Percentiles rank a stretch among this genome's conserved stretches.
These are phyloP conservation scores for Notoglanidium macrostoma DNA, from an alignment of 2,797 vertebrate genomes.

Conservation along the genomic window DNA sequence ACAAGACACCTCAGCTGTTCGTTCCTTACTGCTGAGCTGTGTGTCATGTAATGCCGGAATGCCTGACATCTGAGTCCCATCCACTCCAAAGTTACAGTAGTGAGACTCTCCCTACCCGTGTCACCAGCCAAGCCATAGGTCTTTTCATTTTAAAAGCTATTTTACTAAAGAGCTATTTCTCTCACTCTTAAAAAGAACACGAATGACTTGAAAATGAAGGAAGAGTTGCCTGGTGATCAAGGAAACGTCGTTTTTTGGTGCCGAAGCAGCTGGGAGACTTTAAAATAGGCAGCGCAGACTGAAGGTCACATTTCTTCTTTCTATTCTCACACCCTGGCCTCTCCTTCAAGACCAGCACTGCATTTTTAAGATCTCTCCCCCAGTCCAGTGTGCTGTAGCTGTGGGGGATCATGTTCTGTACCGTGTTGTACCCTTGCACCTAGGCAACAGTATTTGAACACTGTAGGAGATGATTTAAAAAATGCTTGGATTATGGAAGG, in stretches of 20 bases:
- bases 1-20: conserved; percentile 86
- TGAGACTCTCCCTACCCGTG: conserved; percentile 15
- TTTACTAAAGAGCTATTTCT: neutral
- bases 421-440: conserved; percentile 12
- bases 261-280: conserved; percentile 54
- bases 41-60: conserved; percentile 79
- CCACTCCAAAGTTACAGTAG: conserved; percentile 45
- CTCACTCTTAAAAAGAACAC: neutral
- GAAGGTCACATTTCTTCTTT: conserved; percentile 75
- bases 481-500: neutral
- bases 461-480: conserved; percentile 31
- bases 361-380: conserved; percentile 33
- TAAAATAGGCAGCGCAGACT: conserved; percentile 69
- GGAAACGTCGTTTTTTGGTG: conserved; percentile 30
- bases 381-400: conserved; percentile 10
- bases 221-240: neutral
- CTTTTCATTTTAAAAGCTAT: neutral
- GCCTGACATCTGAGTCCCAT: conserved; percentile 53
- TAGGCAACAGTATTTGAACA: conserved; percentile 33
- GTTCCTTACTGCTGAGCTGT: conserved; percentile 81
- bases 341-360: conserved; percentile 49
- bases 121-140: neutral
- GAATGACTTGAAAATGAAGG: neutral
- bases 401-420: conserved; percentile 54
- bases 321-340: conserved; percentile 66